A percentile compares a stretch with the other conserved stretches of the same genome.
Conservation (phyloP, 2,797 vertebrate genomes). For the Remorina albescens region DNA sequence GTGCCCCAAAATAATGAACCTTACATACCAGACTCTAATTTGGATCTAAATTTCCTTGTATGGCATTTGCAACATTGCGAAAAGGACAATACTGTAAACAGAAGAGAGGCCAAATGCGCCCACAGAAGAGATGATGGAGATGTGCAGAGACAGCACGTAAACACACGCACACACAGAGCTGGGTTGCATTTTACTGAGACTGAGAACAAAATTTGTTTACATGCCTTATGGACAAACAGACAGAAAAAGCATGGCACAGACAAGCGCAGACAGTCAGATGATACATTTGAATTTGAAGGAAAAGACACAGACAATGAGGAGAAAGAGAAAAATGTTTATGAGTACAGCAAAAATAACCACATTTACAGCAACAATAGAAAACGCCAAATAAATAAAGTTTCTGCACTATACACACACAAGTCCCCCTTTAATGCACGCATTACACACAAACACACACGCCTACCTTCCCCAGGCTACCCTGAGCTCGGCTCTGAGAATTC, state of each 20-base stretch:
- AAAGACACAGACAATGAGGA: conserved; percentile 2
- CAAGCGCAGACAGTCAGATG: conserved; percentile 2
- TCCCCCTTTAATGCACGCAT: conserved; percentile 23
- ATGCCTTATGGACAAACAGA: conserved; percentile 49
- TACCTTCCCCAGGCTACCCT: conserved; percentile 77
- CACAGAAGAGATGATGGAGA: conserved; percentile 70
- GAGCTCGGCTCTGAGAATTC: conserved; percentile 65
- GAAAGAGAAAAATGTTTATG: neutral
- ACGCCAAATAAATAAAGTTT: neutral
- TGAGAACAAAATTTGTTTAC: conserved; percentile 38
- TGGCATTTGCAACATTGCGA: conserved; percentile 28
- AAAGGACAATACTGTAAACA: conserved; percentile 31
- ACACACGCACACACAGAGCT: conserved; percentile 33
- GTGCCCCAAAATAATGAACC: too few relatives aligned
- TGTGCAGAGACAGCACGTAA: conserved; percentile 60
- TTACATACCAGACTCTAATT: neutral
- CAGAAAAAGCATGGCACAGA: conserved; percentile 8
- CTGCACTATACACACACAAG: neutral
- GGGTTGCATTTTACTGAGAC: conserved; percentile 33
- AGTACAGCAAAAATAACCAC: neutral
- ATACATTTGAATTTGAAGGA: conserved; percentile 30
- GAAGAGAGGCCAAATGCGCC: conserved; percentile 40
- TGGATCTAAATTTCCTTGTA: conserved; percentile 13
- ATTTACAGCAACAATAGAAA: neutral
- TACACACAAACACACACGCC: conserved; percentile 30